These are phyloP conservation scores for Maccullochella peelii DNA, from an alignment of 2,113 vertebrate genomes.

Conservation along the genomic window DNA sequence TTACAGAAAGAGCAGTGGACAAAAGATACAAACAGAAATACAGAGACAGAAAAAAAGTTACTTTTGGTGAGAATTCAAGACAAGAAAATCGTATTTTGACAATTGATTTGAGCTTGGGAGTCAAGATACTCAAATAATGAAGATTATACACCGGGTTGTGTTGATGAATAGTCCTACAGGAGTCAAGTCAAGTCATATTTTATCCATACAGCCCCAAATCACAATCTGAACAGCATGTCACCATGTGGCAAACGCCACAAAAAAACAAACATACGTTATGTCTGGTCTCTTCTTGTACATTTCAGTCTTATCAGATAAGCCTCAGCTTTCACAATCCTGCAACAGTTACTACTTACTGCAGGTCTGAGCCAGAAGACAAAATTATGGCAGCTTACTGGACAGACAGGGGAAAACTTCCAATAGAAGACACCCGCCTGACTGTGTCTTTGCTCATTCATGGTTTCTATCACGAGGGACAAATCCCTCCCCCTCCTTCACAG, in stretches of 20 bases:
- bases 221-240: not conserved
- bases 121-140: not conserved
- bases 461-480: constrained; percentile 30
- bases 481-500: constrained; percentile 16
- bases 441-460: constrained; percentile 34
- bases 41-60: not conserved
- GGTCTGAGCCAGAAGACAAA: not conserved
- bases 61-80: not conserved
- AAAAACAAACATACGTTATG: not conserved
- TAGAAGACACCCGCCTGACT: not conserved
- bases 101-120: not conserved
- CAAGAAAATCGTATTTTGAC: too few relatives aligned
- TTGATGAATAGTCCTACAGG: not conserved
- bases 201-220: not conserved
- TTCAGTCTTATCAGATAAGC: not conserved
- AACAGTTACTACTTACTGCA: not conserved
- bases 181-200: not conserved
- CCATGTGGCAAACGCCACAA: not conserved
- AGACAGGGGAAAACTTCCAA: not conserved
- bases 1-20: not conserved
- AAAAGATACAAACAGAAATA: not conserved
- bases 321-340: not conserved
- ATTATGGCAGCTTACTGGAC: not conserved
- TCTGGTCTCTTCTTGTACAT: too few relatives aligned
- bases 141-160: not conserved